Percentiles rank a stretch among this genome's conserved stretches.
These are phyloP conservation scores for Oxygymnocypris stewartii DNA, from an alignment of 2,113 vertebrate species.

Conservation along the genomic window DNA sequence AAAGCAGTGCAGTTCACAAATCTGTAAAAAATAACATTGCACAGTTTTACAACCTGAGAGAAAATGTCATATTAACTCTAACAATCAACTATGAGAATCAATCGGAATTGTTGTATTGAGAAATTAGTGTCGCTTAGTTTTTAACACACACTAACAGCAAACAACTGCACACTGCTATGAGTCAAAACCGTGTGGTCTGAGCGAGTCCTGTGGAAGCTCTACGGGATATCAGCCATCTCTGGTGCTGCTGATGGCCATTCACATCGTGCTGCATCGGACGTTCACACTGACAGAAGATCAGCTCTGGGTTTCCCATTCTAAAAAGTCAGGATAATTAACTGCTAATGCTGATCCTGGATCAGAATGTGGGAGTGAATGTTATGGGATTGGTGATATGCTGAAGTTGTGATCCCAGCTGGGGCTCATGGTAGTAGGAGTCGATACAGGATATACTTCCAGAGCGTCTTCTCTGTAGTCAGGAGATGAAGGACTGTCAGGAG, in stretches of 20 bases:
- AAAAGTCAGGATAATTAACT: background rate
- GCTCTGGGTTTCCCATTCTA: background rate
- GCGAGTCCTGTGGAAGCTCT: background rate
- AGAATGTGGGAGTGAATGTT: background rate
- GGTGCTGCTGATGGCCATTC: background rate
- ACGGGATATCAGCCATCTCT: background rate
- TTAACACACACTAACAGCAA: background rate
- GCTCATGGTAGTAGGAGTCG: slow-evolving; percentile 60
- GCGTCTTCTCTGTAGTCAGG: slow-evolving; percentile 69
- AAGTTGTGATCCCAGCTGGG: slow-evolving; percentile 56
- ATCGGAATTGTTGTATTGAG: background rate
- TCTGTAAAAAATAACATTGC: background rate
- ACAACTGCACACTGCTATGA: background rate
- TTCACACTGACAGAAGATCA: background rate
- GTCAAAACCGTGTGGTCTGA: background rate
- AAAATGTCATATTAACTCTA: background rate
- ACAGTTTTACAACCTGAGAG: slow-evolving; percentile 15
- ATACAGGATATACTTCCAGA: slow-evolving; percentile 71
- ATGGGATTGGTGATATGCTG: slow-evolving; percentile 51
- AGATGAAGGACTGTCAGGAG: slow-evolving; percentile 61
- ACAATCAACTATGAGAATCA: background rate
- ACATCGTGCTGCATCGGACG: background rate
- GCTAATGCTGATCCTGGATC: background rate
- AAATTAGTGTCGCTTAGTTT: background rate
- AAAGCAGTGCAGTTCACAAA: background rate